Base-by-base conservation (phyloP, 2,113 vertebrate genomes). In the Takifugu bimaculatus region DNA sequence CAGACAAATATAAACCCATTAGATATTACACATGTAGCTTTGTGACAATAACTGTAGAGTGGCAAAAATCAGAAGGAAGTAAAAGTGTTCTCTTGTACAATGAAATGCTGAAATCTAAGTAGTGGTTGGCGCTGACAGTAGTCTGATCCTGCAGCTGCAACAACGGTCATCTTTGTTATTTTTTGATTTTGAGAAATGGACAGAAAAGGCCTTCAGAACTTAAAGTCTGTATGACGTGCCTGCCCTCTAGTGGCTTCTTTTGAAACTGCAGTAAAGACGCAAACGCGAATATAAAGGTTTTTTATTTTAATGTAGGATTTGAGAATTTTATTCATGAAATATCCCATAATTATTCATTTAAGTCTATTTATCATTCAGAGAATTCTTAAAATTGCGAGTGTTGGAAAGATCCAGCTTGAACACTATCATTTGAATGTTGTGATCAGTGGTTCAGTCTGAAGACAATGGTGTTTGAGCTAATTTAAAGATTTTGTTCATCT, bases 31-130 rank as follows among this genome's bases (percentile, higher is more conserved):
- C n/a, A 11, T 51, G 45, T 11, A 81, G 57, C 67, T 82, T 73
- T 75, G 68, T 52, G 79, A 82, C 85, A 83, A 75, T 28, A 70
- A 81, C 85, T 87, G 85, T 87, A 85, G 85, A 84, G 48, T 39
- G 6, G 15, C 45, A 48, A 12, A 48, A 57, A 27, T 63, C 7
- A 49, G 14, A 13, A 49, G 42, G 14, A 51, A 44, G 52, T 29
- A 25, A 25, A 49, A 20, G 48, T 49, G 48, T 9, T 39, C 9
- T 39, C 1, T 39, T 4, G 20, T 20, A 20, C 20, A 20, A 20
- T 20, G 20, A 20, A 20, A 20, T 20, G 20, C 20, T 20, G 20
- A 20, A 20, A 20, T 20, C 20, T 20, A 20, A 39, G 35, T 39
- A 6, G 11, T 39, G 11, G 35, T 39, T 39, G 35, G 35, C 11